Evolutionary conservation across 1,140 invertebrate genomes (phyloP).

Genomic region (Neelides sp.): DNA sequence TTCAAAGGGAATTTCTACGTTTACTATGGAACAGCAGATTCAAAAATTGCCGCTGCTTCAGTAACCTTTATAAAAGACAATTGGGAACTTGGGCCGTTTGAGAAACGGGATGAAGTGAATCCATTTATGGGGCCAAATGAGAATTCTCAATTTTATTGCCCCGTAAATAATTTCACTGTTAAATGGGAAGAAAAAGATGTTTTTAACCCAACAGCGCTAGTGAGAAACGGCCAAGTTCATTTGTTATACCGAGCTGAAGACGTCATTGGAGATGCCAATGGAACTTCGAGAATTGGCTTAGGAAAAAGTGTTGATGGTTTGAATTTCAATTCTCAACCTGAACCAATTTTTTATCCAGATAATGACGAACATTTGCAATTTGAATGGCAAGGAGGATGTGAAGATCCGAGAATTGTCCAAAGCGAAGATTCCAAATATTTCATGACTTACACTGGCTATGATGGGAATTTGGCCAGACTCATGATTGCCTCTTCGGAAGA

Average conservation of each 20-base stretch:
- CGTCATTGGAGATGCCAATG: neutral
- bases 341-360: slow-evolving; percentile 5
- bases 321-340: neutral
- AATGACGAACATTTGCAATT: neutral
- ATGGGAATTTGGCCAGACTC: neutral
- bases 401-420: slow-evolving; percentile 6
- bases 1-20: slow-evolving; percentile 17
- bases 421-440: neutral
- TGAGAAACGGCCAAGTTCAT: slow-evolving; percentile 1
- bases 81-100: slow-evolving; percentile 1
- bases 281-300: slow-evolving; percentile 2
- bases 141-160: slow-evolving; percentile 5
- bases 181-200: slow-evolving; percentile 11
- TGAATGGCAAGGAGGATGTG: slow-evolving; percentile 9
- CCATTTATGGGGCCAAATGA: slow-evolving; percentile 1
- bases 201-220: slow-evolving; percentile 2
- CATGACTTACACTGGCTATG: slow-evolving; percentile 6
- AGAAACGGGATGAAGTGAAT: neutral
- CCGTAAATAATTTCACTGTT: neutral
- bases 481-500: slow-evolving; percentile 2
- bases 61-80: neutral
- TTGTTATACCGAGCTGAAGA: slow-evolving; percentile 8
- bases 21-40: slow-evolving; percentile 28
- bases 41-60: slow-evolving; percentile 26
- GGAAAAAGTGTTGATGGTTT: neutral